These are phyloP conservation scores for Tyrannus savana DNA, from an alignment of 2,113 vertebrate genomes.

Conservation along the genomic window DNA sequence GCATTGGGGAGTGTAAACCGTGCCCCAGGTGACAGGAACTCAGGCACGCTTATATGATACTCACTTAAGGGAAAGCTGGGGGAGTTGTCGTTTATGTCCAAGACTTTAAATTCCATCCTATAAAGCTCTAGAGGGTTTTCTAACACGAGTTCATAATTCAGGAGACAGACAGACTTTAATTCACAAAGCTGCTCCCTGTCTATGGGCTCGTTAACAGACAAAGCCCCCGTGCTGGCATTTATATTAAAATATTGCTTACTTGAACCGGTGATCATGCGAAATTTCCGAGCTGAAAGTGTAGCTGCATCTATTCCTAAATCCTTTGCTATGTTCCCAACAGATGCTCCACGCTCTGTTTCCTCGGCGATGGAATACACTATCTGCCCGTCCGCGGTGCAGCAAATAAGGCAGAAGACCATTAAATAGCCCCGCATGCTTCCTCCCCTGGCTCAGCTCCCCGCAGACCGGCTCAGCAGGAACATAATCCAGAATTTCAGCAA, in stretches of 20 bases:
- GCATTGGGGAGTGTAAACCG: conserved; percentile 74
- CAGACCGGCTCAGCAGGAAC: conserved; percentile 31
- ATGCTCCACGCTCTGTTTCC: conserved; percentile 67
- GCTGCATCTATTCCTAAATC: conserved; percentile 73
- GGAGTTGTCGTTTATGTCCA: conserved; percentile 79
- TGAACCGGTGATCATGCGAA: conserved; percentile 72
- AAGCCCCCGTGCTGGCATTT: conserved; percentile 70
- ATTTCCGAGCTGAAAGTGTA: conserved; percentile 72
- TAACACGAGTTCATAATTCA: conserved; percentile 77
- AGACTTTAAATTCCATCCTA: conserved; percentile 70
- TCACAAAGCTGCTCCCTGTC: conserved; percentile 76
- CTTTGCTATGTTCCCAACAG: conserved; percentile 69
- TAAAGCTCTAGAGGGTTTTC: conserved; percentile 77
- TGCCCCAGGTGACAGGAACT: conserved; percentile 72
- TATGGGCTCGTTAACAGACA: conserved; percentile 71
- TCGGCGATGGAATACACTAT: conserved; percentile 74
- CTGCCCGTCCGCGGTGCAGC: conserved; percentile 50
- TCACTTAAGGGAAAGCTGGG: conserved; percentile 71
- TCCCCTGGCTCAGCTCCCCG: conserved; percentile 44
- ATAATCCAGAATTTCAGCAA: conserved; percentile 54
- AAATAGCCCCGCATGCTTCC: conserved; percentile 67
- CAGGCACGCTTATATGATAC: conserved; percentile 70
- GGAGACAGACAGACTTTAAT: conserved; percentile 61
- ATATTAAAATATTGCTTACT: conserved; percentile 75
- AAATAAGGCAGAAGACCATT: conserved; percentile 66